Conservation (phyloP, 2,797 vertebrate genomes). For the Cirrhinus mrigala region DNA sequence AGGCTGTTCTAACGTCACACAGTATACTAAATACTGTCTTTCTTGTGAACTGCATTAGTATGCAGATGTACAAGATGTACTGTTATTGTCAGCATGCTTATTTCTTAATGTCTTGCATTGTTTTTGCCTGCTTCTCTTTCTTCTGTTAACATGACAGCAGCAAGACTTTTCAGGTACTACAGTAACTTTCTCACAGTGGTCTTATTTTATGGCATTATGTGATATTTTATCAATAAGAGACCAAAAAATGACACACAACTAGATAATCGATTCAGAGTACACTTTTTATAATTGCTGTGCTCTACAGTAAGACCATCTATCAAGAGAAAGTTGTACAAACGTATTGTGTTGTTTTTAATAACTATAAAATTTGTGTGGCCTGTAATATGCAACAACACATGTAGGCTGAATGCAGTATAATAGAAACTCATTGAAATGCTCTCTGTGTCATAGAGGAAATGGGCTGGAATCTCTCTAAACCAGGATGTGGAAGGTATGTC, state of each 20-base stretch:
- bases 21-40: not conserved
- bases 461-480: constrained; percentile 92
- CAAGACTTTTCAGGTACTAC: constrained; percentile 74
- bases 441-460: constrained; percentile 86
- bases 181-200: constrained; percentile 62
- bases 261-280: not conserved
- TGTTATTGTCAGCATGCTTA: constrained; percentile 45
- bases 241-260: not conserved
- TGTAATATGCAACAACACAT: not conserved
- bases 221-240: not conserved
- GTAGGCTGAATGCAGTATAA: not conserved
- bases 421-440: not conserved
- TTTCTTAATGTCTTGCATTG: constrained; percentile 67
- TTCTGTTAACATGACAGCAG: constrained; percentile 67
- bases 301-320: constrained; percentile 68
- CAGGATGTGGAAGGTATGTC: constrained; percentile 90
- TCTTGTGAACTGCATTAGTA: not conserved
- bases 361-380: constrained; percentile 41
- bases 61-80: not conserved
- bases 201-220: constrained; percentile 66
- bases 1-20: not conserved
- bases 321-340: constrained; percentile 61
- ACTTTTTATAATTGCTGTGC: not conserved
- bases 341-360: constrained; percentile 35
- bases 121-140: constrained; percentile 71